Evolutionary conservation across 2,797 vertebrate species (phyloP), one percentile per base, ranked within the genome.

Genomic region (Rhynchonycteris naso): DNA sequence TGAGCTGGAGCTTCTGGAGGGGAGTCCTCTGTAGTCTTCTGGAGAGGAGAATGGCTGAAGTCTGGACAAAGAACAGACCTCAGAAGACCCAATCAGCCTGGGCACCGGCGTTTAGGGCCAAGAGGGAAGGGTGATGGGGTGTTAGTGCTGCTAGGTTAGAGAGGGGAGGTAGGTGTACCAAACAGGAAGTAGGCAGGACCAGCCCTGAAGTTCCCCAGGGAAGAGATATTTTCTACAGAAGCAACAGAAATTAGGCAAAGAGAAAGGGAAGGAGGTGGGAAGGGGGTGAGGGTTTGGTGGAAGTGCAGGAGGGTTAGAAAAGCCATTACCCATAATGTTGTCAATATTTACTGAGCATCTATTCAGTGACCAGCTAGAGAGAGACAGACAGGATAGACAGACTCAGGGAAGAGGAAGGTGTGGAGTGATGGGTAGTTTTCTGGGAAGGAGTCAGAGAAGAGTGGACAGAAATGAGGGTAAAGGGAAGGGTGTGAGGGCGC

Each of bases 41-140:
- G 69, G 84, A 90, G 69, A 85, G 69, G 18, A 91, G 33, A 24
- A 14, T 3, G 12, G 13, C 71, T 87, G 11, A 50, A 58, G 24
- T 76, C 68, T 85, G 52, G 68, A 88, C 43, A 59, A 90, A 72
- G 81, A 84, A 74, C 30, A 87, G 82, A 92, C 24, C 65, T 76
- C 16, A 11, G 50, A 91, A 58, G 28, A 56, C 24, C 52, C 58
- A 69, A 8, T 12, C 8, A 61, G 15, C 18, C 7, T 50, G 43
- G 69, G 33, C 26, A 38, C 19, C 61, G 65, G n/a, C 33, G 6
- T 43, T 3, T n/a, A 33, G 21, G 30, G 52, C 58, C 15, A 24
- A 84, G 80, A 84, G 68, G 59, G 28, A 92, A 79, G 38, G 30
- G 47, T 56, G 47, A n/a, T 19, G 3, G n/a, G 8, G 50, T 38